Conservation (phyloP, 2,888 invertebrate genomes). For the Fabriciana adippe region DNA sequence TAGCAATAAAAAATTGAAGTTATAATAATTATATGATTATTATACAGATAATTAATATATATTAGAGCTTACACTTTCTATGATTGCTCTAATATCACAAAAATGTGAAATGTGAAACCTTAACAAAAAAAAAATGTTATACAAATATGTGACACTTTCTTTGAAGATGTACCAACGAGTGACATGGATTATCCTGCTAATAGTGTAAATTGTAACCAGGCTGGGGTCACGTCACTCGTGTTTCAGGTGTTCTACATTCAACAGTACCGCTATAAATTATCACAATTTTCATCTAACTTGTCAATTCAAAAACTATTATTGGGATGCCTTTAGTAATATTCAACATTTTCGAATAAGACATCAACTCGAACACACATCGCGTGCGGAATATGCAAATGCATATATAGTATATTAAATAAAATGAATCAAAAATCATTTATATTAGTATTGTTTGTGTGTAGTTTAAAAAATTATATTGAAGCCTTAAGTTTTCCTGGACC, state of each 20-base stretch:
- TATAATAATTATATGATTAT: too few species aligned
- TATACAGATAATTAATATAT: too few species aligned
- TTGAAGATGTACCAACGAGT: slow-evolving; percentile 50
- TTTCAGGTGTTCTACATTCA: slow-evolving; percentile 66
- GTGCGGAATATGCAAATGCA: slow-evolving; percentile 51
- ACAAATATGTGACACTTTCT: slow-evolving; percentile 79
- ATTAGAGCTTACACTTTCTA: too few species aligned
- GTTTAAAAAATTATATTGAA: slow-evolving; percentile 47
- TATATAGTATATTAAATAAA: slow-evolving; percentile 41
- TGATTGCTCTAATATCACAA: too few species aligned
- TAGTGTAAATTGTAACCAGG: slow-evolving; percentile 69
- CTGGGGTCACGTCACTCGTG: slow-evolving; percentile 68
- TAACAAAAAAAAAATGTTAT: slow-evolving; percentile 50
- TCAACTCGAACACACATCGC: slow-evolving; percentile 54
- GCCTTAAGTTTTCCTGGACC: slow-evolving; percentile 63
- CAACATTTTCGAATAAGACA: slow-evolving; percentile 64
- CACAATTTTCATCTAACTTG: slow-evolving; percentile 62
- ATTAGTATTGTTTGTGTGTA: slow-evolving; percentile 52
- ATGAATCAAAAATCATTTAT: slow-evolving; percentile 55
- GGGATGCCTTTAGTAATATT: slow-evolving; percentile 41
- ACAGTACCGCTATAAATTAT: slow-evolving; percentile 78
- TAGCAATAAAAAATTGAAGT: too few species aligned
- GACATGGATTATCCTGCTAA: slow-evolving; percentile 69
- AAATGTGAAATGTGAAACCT: slow-evolving; percentile 13
- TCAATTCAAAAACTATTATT: slow-evolving; percentile 54